A percentile compares a stretch with the other conserved stretches of the same genome.
phyloP scores from a whole-genome alignment of 2,113 vertebrate species.

The Zingel zingel region DNA sequence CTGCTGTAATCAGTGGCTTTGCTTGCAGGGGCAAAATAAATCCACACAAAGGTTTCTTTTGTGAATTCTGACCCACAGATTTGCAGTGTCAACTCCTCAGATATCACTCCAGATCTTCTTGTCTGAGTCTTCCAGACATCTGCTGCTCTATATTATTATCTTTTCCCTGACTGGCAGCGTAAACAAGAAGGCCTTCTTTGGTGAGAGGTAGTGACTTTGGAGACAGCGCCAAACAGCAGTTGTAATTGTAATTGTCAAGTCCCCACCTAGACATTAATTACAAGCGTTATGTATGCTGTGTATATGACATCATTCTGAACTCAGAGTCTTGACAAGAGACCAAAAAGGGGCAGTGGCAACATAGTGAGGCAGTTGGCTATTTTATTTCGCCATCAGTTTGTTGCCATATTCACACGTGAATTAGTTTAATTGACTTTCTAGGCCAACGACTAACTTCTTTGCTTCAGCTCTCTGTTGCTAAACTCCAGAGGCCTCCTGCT shows the following conservation, averaged over 20 bases:
- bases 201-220: background rate
- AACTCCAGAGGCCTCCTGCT: conserved; percentile 47
- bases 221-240: background rate
- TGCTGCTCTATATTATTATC: too few relatives aligned
- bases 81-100: background rate
- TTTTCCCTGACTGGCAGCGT: background rate
- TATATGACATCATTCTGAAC: conserved; percentile 19
- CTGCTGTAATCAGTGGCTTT: background rate
- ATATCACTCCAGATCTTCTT: background rate
- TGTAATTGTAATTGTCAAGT: background rate
- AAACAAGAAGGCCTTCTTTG: background rate
- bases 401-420: conserved; percentile 46
- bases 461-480: conserved; percentile 34
- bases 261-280: background rate
- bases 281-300: background rate
- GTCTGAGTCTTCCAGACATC: background rate
- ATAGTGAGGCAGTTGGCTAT: conserved; percentile 22
- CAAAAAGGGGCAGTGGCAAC: conserved; percentile 32
- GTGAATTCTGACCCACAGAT: background rate
- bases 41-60: background rate
- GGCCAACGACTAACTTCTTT: conserved; percentile 49
- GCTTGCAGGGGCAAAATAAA: background rate
- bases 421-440: conserved; percentile 63
- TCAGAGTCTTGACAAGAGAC: conserved; percentile 31
- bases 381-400: conserved; percentile 37